A percentile compares a stretch with the other conserved stretches of the same genome.
Evolutionary conservation across 1,140 invertebrate genomes (phyloP).

Genomic region (Neodiprion virginianus): DNA sequence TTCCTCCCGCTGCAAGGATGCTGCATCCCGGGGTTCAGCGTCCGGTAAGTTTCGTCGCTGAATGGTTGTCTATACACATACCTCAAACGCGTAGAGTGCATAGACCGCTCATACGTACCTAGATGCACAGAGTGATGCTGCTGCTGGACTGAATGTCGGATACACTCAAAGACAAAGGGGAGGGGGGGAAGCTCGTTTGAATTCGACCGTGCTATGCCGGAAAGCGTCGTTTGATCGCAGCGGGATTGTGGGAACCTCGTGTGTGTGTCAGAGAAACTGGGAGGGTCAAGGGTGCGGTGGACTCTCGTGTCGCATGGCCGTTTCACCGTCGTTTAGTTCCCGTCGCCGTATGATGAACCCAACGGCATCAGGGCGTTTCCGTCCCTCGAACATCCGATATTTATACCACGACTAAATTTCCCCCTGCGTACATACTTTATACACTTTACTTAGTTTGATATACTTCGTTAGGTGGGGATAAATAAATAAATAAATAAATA

Average conservation of each 20-base stretch:
- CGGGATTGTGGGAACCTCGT: constrained; percentile 28
- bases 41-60: constrained; percentile 6
- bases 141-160: no score
- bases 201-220: constrained; percentile 23
- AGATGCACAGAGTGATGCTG: no score
- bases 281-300: constrained; percentile 18
- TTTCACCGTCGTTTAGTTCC: background rate
- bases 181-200: background rate
- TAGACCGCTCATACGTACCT: no score
- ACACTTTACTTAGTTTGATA: no score
- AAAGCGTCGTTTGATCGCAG: constrained; percentile 33
- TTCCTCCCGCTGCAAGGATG: background rate
- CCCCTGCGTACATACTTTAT: no score
- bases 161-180: no score
- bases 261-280: constrained; percentile 24
- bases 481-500: no score
- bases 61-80: background rate
- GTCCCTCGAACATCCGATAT: background rate
- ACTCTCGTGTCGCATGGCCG: background rate
- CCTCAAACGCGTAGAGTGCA: no score
- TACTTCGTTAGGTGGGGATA: no score
- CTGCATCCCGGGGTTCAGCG: background rate
- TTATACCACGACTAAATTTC: background rate
- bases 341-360: background rate
- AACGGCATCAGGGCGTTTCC: constrained; percentile 2